Conservation (phyloP, 2,888 invertebrate genomes). For the Cistogaster globosa region DNA sequence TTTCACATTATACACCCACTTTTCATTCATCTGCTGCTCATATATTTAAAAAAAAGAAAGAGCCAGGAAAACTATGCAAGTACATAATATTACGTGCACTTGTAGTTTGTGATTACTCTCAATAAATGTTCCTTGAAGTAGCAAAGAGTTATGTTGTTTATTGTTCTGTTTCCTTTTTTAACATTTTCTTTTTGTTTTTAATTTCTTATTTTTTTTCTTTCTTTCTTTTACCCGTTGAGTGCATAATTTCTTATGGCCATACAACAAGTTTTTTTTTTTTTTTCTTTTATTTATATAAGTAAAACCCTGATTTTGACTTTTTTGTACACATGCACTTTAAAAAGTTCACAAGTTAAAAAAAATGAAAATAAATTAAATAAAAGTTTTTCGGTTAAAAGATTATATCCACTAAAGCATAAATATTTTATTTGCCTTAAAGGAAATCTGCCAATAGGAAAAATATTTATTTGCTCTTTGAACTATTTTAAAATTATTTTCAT, state of each 20-base stretch:
- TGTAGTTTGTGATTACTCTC: constrained; percentile 58
- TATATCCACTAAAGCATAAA: constrained; percentile 39
- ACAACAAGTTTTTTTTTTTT: constrained; percentile 22
- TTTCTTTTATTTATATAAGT: background rate
- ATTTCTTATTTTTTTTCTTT: constrained; percentile 2
- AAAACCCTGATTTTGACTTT: constrained; percentile 24
- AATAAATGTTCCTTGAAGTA: constrained; percentile 69
- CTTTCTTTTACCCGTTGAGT: constrained; percentile 46
- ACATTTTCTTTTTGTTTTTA: background rate
- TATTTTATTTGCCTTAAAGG: constrained; percentile 33
- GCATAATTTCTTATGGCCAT: constrained; percentile 61
- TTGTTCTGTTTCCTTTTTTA: constrained; percentile 17
- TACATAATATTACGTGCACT: constrained; percentile 24
- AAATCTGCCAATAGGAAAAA: constrained; percentile 31
- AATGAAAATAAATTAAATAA: constrained; percentile 13
- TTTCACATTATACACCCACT: constrained; percentile 41
- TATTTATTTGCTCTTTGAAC: background rate
- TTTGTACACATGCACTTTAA: constrained; percentile 39
- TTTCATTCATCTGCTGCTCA: constrained; percentile 33
- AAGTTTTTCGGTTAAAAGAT: constrained; percentile 33
- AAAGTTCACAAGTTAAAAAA: constrained; percentile 35
- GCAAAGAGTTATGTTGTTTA: constrained; percentile 60
- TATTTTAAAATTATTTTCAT: background rate
- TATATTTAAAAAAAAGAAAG: constrained; percentile 19
- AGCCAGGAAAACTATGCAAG: background rate